A percentile compares a stretch with the other conserved stretches of the same genome.
These are phyloP conservation scores for Dendroctonus ponderosae DNA, from an alignment of 1,140 invertebrate species.

Conservation along the genomic window DNA sequence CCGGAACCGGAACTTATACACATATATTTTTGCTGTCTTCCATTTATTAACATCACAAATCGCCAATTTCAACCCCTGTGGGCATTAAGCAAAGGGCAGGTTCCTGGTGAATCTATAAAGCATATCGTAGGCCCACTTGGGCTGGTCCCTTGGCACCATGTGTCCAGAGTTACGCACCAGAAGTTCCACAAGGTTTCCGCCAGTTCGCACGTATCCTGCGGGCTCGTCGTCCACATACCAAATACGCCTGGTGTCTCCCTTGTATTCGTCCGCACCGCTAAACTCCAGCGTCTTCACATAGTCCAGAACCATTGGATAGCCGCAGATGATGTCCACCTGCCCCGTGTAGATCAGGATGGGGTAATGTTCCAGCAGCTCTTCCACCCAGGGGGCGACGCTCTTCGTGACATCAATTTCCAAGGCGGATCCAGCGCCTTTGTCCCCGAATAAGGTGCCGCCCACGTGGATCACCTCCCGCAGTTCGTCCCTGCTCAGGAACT, in stretches of 20 bases:
- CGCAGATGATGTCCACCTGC: conserved; percentile 81
- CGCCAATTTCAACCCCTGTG: too few relatives aligned
- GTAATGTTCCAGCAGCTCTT: conserved; percentile 66
- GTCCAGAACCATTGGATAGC: conserved; percentile 72
- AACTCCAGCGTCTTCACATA: conserved; percentile 67
- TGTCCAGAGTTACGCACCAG: conserved; percentile 76
- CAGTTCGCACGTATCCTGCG: conserved; percentile 70
- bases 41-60: too few relatives aligned
- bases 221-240: conserved; percentile 67
- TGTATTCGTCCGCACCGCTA: conserved; percentile 61
- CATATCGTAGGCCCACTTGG: conserved; percentile 69
- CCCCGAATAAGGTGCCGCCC: conserved; percentile 54
- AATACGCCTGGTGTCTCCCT: conserved; percentile 57
- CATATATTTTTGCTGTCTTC: too few relatives aligned
- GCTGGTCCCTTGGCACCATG: conserved; percentile 76
- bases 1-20: too few relatives aligned
- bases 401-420: conserved; percentile 79
- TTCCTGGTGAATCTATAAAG: conserved; percentile 67
- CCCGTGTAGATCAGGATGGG: conserved; percentile 74
- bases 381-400: conserved; percentile 72
- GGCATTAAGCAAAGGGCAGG: conserved; percentile 8
- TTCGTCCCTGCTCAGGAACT: background rate
- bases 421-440: conserved; percentile 64
- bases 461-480: conserved; percentile 50
- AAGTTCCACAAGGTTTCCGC: conserved; percentile 71